These are phyloP conservation scores for Parnassius smintheus DNA, from an alignment of 2,888 invertebrate species.

Conservation along the genomic window DNA sequence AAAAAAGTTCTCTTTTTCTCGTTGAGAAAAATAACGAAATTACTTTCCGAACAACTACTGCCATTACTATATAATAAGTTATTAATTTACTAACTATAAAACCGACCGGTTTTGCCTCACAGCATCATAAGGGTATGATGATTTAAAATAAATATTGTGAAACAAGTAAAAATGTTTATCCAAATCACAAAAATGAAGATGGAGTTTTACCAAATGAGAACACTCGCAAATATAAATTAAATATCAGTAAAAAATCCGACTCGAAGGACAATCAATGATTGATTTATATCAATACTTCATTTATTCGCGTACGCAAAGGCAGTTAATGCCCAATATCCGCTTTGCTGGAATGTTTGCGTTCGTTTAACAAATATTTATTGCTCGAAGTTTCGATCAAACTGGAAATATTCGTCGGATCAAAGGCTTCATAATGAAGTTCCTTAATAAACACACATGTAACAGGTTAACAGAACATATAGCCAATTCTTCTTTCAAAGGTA, in stretches of 20 bases:
- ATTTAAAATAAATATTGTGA: too few species aligned
- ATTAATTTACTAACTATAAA: too few species aligned
- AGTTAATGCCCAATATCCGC: slow-evolving; percentile 24
- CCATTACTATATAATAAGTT: too few species aligned
- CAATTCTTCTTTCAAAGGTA: too few species aligned
- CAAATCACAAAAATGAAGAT: too few species aligned
- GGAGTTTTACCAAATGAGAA: too few species aligned
- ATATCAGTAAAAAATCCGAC: not conserved
- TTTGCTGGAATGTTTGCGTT: slow-evolving; percentile 21
- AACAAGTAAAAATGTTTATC: not conserved
- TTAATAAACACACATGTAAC: slow-evolving; percentile 4
- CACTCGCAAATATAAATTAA: too few species aligned
- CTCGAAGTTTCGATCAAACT: slow-evolving; percentile 14
- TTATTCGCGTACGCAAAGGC: slow-evolving; percentile 7
- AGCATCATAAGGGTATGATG: too few species aligned
- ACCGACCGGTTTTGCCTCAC: too few species aligned
- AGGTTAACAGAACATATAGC: not conserved
- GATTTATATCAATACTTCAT: slow-evolving; percentile 11
- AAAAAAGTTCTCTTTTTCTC: too few species aligned
- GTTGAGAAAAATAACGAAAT: too few species aligned
- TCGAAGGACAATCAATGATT: slow-evolving; percentile 6
- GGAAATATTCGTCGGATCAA: slow-evolving; percentile 21
- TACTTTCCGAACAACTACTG: too few species aligned
- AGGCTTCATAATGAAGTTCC: slow-evolving; percentile 11
- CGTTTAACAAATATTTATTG: slow-evolving; percentile 24